Percentiles rank a stretch among this genome's conserved stretches.
Evolutionary conservation across 2,797 vertebrate species (phyloP).

Genomic region (Sandelia bainsii): DNA sequence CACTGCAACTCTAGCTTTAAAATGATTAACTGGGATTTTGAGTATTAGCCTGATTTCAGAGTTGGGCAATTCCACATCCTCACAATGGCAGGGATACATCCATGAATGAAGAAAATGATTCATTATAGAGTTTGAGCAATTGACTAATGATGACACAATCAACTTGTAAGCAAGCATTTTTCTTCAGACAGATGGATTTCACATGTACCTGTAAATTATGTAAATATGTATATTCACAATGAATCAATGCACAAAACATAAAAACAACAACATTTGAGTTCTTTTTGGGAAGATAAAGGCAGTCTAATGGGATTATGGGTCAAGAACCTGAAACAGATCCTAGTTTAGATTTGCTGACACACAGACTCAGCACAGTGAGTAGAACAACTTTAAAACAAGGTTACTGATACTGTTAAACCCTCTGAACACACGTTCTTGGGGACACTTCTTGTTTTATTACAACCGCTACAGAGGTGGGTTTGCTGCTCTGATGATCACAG

Average conservation of each 20-base stretch:
- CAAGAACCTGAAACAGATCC: not conserved
- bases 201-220: not conserved
- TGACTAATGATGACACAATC: not conserved
- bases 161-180: no score
- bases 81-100: not conserved
- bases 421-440: slow-evolving; percentile 14
- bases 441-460: slow-evolving; percentile 29
- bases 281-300: slow-evolving; percentile 2
- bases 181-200: not conserved
- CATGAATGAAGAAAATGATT: not conserved
- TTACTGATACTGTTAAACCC: slow-evolving; percentile 8
- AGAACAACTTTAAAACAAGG: slow-evolving; percentile 6
- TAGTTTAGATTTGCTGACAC: not conserved
- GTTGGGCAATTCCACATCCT: not conserved
- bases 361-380: slow-evolving; percentile 3
- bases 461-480: slow-evolving; percentile 22
- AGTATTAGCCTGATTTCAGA: not conserved
- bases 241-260: no score
- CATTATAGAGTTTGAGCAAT: not conserved
- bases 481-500: slow-evolving; percentile 52
- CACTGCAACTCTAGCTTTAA: not conserved
- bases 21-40: not conserved
- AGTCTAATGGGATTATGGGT: slow-evolving; percentile 20
- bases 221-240: no score
- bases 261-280: no score